These are phyloP conservation scores for Notospermus geniculatus DNA, from an alignment of 1,140 invertebrate genomes.

Conservation along the genomic window DNA sequence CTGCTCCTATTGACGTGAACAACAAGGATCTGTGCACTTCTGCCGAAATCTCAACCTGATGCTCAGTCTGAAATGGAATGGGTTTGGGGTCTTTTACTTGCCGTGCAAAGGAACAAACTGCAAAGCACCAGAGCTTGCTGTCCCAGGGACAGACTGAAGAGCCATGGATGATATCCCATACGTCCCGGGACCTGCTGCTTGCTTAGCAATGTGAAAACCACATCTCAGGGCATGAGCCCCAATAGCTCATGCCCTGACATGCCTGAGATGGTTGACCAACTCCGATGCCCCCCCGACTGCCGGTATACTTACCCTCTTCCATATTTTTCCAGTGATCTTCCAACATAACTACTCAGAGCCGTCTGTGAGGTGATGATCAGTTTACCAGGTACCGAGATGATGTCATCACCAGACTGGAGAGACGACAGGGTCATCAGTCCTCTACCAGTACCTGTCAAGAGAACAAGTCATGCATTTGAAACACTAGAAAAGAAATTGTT, in stretches of 20 bases:
- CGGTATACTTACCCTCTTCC: constrained; percentile 10
- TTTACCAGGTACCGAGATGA: constrained; percentile 61
- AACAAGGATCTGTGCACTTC: constrained; percentile 36
- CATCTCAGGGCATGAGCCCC: no score
- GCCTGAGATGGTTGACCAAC: neutral
- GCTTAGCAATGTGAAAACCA: no score
- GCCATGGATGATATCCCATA: no score
- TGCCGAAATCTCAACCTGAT: constrained; percentile 46
- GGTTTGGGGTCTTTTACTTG: no score
- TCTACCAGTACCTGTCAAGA: constrained; percentile 56
- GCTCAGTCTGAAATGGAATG: neutral
- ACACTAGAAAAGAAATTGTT: no score
- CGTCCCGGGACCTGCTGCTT: no score
- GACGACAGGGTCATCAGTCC: constrained; percentile 60
- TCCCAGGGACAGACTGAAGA: no score
- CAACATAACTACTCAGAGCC: constrained; percentile 40
- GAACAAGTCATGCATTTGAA: neutral
- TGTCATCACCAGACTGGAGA: constrained; percentile 56
- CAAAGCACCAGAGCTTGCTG: no score
- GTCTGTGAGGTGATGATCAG: constrained; percentile 60
- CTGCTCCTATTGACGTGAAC: no score
- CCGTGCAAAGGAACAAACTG: no score
- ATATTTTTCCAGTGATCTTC: constrained; percentile 17
- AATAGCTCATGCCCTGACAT: no score
- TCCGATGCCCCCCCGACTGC: no score